These are phyloP conservation scores for Psephotus haematonotus DNA, from an alignment of 2,113 vertebrate genomes.

Conservation along the genomic window DNA sequence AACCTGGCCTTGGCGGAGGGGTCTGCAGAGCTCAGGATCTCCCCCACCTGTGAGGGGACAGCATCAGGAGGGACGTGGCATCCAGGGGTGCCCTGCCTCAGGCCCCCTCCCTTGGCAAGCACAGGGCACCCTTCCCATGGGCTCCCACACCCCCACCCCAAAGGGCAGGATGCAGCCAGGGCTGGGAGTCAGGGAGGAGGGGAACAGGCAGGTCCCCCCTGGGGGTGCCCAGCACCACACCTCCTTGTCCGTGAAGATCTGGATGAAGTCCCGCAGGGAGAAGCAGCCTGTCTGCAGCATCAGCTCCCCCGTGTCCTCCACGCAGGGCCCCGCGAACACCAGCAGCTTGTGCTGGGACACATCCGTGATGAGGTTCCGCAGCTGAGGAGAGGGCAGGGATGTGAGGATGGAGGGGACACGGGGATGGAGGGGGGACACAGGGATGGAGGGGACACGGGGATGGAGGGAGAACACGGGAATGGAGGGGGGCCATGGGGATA, in stretches of 20 bases:
- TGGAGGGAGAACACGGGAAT: background rate
- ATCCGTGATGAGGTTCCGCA: conserved; percentile 84
- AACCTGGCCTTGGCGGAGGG: conserved; percentile 73
- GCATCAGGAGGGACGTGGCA: background rate
- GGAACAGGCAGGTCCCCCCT: background rate
- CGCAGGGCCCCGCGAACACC: conserved; percentile 86
- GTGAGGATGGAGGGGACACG: background rate
- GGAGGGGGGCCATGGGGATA: background rate
- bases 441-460: too few relatives aligned
- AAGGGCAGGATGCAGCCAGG: background rate
- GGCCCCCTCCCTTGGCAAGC: rapidly evolving
- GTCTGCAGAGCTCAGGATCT: conserved; percentile 73
- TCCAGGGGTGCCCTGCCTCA: background rate
- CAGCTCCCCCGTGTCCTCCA: conserved; percentile 87
- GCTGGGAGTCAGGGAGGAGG: background rate
- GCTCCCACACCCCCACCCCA: background rate
- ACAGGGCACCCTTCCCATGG: background rate
- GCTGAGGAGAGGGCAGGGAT: conserved; percentile 62
- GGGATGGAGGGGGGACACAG: background rate
- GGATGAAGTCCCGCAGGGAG: conserved; percentile 82
- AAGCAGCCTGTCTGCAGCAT: conserved; percentile 88
- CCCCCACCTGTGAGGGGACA: conserved; percentile 74
- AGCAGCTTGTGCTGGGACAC: conserved; percentile 87
- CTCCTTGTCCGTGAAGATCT: conserved; percentile 87
- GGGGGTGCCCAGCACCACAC: conserved; percentile 46